Evolutionary conservation across 2,888 invertebrate species (phyloP).

Genomic region (Rhingia campestris): DNA sequence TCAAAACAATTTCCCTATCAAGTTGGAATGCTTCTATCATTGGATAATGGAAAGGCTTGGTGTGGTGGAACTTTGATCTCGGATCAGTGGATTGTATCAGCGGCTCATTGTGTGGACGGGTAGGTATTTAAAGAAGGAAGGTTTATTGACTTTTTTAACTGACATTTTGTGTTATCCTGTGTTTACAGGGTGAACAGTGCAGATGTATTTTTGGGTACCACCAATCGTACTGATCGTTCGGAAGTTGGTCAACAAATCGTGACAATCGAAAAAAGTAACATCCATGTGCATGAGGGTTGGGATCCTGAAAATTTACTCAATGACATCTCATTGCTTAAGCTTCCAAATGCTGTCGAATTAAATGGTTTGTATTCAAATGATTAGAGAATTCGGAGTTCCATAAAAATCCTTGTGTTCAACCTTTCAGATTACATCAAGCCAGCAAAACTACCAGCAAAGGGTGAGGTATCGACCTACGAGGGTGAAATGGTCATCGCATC

Average conservation of each 20-base stretch:
- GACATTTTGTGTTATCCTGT: too few relatives aligned
- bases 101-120: constrained; percentile 80
- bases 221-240: constrained; percentile 75
- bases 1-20: constrained; percentile 79
- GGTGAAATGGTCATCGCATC: constrained; percentile 77
- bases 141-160: not conserved
- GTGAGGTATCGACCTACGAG: constrained; percentile 73
- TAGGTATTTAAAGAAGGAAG: constrained; percentile 38
- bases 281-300: constrained; percentile 81
- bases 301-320: constrained; percentile 78
- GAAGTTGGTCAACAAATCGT: constrained; percentile 78
- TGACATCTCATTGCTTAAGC: constrained; percentile 83
- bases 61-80: constrained; percentile 80
- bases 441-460: constrained; percentile 76
- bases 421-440: constrained; percentile 76
- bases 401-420: constrained; percentile 13
- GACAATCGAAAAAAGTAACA: constrained; percentile 73
- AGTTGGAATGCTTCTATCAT: constrained; percentile 77
- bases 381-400: not conserved
- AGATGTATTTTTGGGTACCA: constrained; percentile 79
- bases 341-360: constrained; percentile 80
- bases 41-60: constrained; percentile 76
- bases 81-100: constrained; percentile 79
- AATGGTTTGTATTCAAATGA: constrained; percentile 78
- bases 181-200: constrained; percentile 76